Conservation (phyloP, 2,797 vertebrate genomes). For the Epinephelus awoara region DNA sequence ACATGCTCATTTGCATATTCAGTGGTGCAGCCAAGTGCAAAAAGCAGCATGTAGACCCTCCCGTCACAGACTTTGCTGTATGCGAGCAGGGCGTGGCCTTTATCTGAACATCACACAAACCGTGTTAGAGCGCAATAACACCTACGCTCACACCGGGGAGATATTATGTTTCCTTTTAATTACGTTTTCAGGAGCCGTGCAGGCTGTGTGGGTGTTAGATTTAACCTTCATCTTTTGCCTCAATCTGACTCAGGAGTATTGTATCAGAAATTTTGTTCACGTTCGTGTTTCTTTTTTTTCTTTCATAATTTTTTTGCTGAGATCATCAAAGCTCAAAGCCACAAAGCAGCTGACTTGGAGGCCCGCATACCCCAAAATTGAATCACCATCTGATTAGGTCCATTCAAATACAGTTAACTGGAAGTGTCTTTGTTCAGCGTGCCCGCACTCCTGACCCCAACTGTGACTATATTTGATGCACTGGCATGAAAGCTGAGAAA, state of each 20-base stretch:
- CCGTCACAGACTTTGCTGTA: conserved; percentile 9
- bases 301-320: conserved; percentile 57
- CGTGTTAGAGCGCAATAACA: conserved; percentile 28
- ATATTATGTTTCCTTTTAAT: conserved; percentile 39
- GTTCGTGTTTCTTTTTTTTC: neutral
- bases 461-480: conserved; percentile 48
- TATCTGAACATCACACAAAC: conserved; percentile 7
- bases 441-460: conserved; percentile 50
- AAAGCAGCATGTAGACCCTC: conserved; percentile 7
- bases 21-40: conserved; percentile 39
- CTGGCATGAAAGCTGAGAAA: conserved; percentile 38
- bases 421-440: conserved; percentile 66
- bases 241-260: conserved; percentile 50
- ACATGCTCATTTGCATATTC: conserved; percentile 42
- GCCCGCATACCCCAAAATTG: conserved; percentile 64
- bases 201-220: conserved; percentile 2
- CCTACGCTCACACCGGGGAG: conserved; percentile 18
- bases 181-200: conserved; percentile 27
- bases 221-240: conserved; percentile 40
- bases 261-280: conserved; percentile 24
- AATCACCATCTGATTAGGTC: conserved; percentile 79
- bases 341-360: conserved; percentile 65
- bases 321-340: conserved; percentile 55
- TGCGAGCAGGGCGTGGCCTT: conserved; percentile 55
- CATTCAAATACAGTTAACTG: conserved; percentile 70